phyloP scores from a whole-genome alignment of 2,888 invertebrate genomes.

The Spodoptera littoralis region DNA sequence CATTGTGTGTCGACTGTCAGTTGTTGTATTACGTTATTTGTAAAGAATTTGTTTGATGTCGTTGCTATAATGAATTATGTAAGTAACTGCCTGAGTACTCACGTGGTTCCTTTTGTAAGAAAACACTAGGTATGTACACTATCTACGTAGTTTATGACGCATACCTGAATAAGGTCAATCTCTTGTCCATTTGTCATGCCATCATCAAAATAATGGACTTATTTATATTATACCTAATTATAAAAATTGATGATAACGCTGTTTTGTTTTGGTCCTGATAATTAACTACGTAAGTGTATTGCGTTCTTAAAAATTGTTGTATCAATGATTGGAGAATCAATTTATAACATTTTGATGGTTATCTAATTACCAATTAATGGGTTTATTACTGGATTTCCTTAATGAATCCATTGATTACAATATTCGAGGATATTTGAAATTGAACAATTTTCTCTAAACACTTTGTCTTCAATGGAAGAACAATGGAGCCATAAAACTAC shows the following conservation, averaged over 20 bases:
- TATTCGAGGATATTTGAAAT: slow-evolving; percentile 10
- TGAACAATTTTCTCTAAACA: slow-evolving; percentile 6
- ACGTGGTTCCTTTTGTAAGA: slow-evolving; percentile 2
- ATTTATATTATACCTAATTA: neutral
- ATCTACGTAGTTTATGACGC: slow-evolving; percentile 22
- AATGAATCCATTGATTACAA: neutral
- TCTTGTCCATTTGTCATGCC: slow-evolving; percentile 10
- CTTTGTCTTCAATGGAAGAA: slow-evolving; percentile 42
- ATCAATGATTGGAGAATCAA: neutral
- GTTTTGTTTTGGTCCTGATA: slow-evolving; percentile 11
- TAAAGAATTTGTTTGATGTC: slow-evolving; percentile 24
- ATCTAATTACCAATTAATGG: neutral
- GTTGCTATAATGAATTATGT: slow-evolving; percentile 21
- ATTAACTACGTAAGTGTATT: neutral
- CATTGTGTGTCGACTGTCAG: slow-evolving; percentile 2
- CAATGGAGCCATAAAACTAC: slow-evolving; percentile 28
- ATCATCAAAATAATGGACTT: neutral
- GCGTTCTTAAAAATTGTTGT: neutral
- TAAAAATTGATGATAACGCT: slow-evolving; percentile 4
- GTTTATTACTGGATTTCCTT: neutral
- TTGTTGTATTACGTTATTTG: slow-evolving; percentile 33
- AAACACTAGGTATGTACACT: slow-evolving; percentile 1
- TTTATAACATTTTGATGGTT: neutral
- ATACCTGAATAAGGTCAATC: slow-evolving; percentile 29
- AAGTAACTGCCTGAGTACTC: slow-evolving; percentile 20